Base-by-base conservation (phyloP, 2,113 vertebrate species). In the Cochlearius cochlearius region DNA sequence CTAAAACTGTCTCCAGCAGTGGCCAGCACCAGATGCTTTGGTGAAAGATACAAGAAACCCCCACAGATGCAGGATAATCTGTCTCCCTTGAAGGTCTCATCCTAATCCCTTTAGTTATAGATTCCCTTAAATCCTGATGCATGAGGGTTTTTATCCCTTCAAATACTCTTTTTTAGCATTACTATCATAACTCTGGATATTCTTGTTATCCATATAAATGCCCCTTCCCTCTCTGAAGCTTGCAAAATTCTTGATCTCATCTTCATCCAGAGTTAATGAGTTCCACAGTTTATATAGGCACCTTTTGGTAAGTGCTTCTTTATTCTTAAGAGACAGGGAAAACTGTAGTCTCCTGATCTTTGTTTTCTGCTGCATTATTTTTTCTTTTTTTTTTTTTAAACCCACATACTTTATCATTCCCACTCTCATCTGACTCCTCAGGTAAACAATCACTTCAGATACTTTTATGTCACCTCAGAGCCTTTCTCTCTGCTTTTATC, bases 131-230 rank as follows among this genome's bases (percentile, higher is more conserved):
- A 95, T 90, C 88, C 96, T 78, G 88, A 80, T 69, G 82, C 92
- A 90, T 80, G 86, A 90, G 94, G 45, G 52, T 0, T 27, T 93
- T 92, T 94, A 96, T 93, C 76, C 91, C 68, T 91, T 84, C 88
- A 95, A 97, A 97, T 91, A 94, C 59, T 91, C 92, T 84, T 92
- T 94, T 94, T 96, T 86, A 93, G 75, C 60, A 88, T 91, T 93
- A 81, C 82, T 92, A 81, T 81, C 67, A 64, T 92, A 94, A 96
- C 92, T 90, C 82, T 97, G 86, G 75, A 93, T 96, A 94, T 93
- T 78, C 88, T 93, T 97, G 90, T 90, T 96, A 89, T 94, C 90
- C 92, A 94, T 84, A 93, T 32, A 96, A 94, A 94, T 67, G 63
- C 15, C 86, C 68, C 64, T 93, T 95, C 60, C 83, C 13, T 73